Percentiles rank a stretch among this genome's conserved stretches.
phyloP scores from a whole-genome alignment of 2,113 vertebrate species.

The Cardinalis cardinalis region DNA sequence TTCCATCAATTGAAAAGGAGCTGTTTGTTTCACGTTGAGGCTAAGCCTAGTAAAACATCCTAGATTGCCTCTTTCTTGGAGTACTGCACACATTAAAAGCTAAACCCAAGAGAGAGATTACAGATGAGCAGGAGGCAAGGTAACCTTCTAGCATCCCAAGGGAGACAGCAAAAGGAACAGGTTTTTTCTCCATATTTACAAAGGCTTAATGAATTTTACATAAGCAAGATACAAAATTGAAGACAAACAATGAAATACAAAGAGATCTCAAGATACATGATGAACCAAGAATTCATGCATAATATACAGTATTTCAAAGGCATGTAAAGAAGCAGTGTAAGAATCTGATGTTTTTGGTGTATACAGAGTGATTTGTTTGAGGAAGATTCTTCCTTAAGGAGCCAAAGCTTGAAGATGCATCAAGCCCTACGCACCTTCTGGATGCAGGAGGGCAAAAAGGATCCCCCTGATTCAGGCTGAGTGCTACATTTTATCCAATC shows the following conservation, averaged over 20 bases:
- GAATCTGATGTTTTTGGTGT: not conserved
- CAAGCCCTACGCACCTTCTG: not conserved
- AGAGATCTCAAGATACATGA: conserved; percentile 37
- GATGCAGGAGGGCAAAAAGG: not conserved
- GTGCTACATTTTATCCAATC: not conserved
- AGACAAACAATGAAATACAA: conserved; percentile 50
- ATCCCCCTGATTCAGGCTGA: not conserved
- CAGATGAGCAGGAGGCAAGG: not conserved
- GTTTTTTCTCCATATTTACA: conserved; percentile 21
- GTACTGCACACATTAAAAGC: not conserved
- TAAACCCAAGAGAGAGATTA: conserved; percentile 16
- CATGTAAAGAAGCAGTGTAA: not conserved
- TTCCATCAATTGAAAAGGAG: not conserved
- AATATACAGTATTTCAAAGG: conserved; percentile 45
- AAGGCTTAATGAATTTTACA: conserved; percentile 56
- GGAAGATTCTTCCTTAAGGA: not conserved
- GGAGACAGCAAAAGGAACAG: conserved; percentile 10
- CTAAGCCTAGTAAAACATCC: not conserved
- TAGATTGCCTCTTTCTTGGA: not conserved
- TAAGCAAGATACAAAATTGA: conserved; percentile 45
- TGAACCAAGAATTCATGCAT: conserved; percentile 32
- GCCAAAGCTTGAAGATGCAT: not conserved
- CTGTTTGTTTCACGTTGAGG: not conserved
- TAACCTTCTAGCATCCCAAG: conserved; percentile 46
- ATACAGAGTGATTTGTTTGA: not conserved